Conservation (phyloP, 2,113 vertebrate genomes). For the Dasyprocta punctata region DNA sequence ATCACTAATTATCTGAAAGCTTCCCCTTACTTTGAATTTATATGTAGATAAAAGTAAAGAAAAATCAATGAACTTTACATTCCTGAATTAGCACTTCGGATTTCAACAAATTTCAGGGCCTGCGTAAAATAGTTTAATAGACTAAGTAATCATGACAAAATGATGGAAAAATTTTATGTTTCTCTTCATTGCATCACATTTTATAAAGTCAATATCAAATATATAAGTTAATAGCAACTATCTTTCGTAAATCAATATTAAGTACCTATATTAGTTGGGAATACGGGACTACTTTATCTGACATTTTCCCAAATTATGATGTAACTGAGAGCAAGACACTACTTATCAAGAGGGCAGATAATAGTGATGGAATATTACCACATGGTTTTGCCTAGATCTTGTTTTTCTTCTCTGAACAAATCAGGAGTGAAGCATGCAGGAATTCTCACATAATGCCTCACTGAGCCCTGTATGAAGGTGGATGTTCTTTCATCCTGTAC, state of each 20-base stretch:
- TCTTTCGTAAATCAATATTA: conserved; percentile 54
- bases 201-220: conserved; percentile 61
- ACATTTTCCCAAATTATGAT: conserved; percentile 42
- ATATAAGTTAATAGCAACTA: conserved; percentile 40
- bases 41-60: conserved; percentile 18
- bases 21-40: conserved; percentile 28
- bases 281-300: conserved; percentile 52
- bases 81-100: conserved; percentile 61
- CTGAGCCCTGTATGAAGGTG: neutral
- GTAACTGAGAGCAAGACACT: neutral
- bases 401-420: neutral
- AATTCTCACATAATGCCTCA: rapidly evolving
- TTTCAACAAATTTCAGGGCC: conserved; percentile 44
- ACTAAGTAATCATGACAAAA: conserved; percentile 65
- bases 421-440: neutral
- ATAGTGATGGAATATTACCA: neutral
- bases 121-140: conserved; percentile 62
- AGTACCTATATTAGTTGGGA: conserved; percentile 37
- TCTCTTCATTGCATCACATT: conserved; percentile 57
- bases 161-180: conserved; percentile 55
- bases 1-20: neutral
- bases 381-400: neutral
- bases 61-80: conserved; percentile 61
- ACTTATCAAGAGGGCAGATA: neutral
- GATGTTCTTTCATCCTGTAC: too few species aligned